Conservation (phyloP, 2,888 invertebrate genomes). For the Spilarctia lutea region DNA sequence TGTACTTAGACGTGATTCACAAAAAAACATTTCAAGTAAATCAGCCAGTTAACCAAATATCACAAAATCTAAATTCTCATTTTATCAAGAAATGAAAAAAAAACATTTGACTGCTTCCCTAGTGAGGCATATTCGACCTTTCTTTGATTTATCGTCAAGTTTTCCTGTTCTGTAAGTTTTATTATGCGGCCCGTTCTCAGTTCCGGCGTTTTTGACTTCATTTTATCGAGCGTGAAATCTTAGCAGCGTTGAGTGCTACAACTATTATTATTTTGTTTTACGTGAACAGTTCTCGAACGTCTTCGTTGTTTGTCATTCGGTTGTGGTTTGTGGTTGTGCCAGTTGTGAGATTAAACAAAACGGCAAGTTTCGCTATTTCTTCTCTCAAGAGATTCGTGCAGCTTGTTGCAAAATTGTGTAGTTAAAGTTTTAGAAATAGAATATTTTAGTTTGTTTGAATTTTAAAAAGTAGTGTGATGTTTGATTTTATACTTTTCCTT, state of each 20-base stretch:
- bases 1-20: background rate
- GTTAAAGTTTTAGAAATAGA: background rate
- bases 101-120: conserved; percentile 60
- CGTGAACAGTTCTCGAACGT: conserved; percentile 23
- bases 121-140: conserved; percentile 74
- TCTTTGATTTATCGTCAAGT: conserved; percentile 79
- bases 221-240: conserved; percentile 74
- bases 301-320: conserved; percentile 33
- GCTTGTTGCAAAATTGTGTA: background rate
- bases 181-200: conserved; percentile 66
- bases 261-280: conserved; percentile 45
- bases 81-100: conserved; percentile 48
- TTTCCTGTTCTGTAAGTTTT: conserved; percentile 73
- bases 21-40: background rate
- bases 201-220: conserved; percentile 70
- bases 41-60: conserved; percentile 7
- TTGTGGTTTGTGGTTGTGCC: conserved; percentile 12
- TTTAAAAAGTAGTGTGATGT: background rate
- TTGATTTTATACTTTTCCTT: no score
- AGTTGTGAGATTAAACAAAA: conserved; percentile 8
- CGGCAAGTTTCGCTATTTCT: background rate
- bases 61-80: conserved; percentile 36
- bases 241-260: conserved; percentile 36
- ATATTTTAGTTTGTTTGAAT: background rate
- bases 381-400: conserved; percentile 4